These are phyloP conservation scores for Polyergus mexicanus DNA, from an alignment of 1,140 invertebrate species.

Conservation along the genomic window DNA sequence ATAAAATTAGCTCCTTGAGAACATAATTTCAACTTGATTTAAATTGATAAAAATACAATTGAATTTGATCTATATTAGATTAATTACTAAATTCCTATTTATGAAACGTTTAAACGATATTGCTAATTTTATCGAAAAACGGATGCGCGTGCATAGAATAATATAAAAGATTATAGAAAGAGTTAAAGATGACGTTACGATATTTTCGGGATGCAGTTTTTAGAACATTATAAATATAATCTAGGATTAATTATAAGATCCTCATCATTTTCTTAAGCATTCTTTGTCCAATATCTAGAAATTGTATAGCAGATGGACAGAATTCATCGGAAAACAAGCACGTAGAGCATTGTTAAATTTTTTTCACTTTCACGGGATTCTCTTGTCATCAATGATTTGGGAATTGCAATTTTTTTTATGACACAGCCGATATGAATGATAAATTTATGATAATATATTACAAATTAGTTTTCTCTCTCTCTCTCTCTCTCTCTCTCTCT, in stretches of 20 bases:
- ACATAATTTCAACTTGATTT: background rate
- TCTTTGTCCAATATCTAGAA: slow-evolving; percentile 19
- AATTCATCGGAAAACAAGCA: slow-evolving; percentile 55
- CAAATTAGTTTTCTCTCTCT: background rate
- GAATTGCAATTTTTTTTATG: slow-evolving; percentile 29
- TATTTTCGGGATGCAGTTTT: background rate
- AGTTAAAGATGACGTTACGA: background rate
- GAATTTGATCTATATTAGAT: background rate
- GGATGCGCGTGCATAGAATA: background rate
- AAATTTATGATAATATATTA: slow-evolving; percentile 38
- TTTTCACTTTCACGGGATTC: slow-evolving; percentile 49
- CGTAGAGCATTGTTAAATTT: slow-evolving; percentile 59
- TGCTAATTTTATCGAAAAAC: slow-evolving; percentile 32
- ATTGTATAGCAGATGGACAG: background rate
- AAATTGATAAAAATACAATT: background rate
- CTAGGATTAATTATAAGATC: slow-evolving; percentile 57
- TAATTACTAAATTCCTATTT: background rate
- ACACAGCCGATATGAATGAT: background rate
- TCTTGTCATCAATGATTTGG: slow-evolving; percentile 34
- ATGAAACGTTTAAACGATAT: background rate
- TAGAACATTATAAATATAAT: background rate
- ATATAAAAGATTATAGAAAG: slow-evolving; percentile 20
- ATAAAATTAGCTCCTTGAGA: background rate
- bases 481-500: too few relatives aligned
- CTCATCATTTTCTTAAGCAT: slow-evolving; percentile 43